phyloP scores from a whole-genome alignment of 1,140 invertebrate species.

The Planococcus citri region DNA sequence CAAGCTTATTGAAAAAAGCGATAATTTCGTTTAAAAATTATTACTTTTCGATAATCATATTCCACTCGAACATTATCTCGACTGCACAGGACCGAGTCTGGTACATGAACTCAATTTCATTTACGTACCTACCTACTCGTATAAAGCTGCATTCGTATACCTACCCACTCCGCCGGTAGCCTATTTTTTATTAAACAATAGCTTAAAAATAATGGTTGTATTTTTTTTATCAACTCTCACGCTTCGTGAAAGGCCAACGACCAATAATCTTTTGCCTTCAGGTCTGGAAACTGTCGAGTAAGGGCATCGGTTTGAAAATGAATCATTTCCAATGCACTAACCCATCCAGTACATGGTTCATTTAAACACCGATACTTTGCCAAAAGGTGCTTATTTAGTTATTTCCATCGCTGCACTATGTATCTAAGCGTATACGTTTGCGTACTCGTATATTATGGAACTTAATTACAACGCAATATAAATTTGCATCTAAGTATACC shows the following conservation, averaged over 20 bases:
- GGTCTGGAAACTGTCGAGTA: not conserved
- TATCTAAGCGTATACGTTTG: too few relatives aligned
- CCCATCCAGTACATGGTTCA: too few relatives aligned
- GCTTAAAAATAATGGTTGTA: not conserved
- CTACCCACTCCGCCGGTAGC: not conserved
- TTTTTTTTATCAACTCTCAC: not conserved
- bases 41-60: not conserved
- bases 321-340: not conserved
- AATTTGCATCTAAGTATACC: too few relatives aligned
- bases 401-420: too few relatives aligned
- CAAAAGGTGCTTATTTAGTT: too few relatives aligned
- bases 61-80: not conserved
- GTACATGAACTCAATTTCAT: not conserved
- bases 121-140: too few relatives aligned
- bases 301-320: not conserved
- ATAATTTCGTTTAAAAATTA: not conserved
- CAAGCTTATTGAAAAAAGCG: not conserved
- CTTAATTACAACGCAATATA: too few relatives aligned
- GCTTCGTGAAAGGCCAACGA: not conserved
- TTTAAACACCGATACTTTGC: too few relatives aligned
- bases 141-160: not conserved
- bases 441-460: too few relatives aligned
- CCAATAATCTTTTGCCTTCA: not conserved
- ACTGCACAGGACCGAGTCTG: not conserved
- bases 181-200: slow-evolving; percentile 4